Percentiles rank a stretch among this genome's conserved stretches.
Conservation (phyloP, 2,113 vertebrate genomes). For the Pedionomus torquatus region DNA sequence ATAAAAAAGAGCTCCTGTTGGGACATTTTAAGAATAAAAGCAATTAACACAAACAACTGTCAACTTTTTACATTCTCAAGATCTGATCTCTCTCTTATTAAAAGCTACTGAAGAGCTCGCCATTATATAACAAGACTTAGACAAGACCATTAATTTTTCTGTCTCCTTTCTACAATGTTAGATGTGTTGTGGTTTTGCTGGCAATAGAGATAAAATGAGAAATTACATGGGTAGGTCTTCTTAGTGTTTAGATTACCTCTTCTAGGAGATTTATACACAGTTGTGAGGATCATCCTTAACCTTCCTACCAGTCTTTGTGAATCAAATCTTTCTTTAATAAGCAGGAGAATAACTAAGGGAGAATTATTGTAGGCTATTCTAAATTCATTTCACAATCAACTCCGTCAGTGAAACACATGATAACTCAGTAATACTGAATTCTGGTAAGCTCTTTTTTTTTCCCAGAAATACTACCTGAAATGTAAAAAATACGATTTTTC, state of each 20-base stretch:
- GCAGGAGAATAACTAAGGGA: neutral
- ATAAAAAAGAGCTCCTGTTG: neutral
- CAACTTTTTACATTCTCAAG: neutral
- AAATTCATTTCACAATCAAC: conserved; percentile 6
- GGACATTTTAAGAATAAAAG: neutral
- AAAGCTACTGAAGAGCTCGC: neutral
- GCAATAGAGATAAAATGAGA: neutral
- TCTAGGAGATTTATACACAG: neutral
- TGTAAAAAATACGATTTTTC: neutral
- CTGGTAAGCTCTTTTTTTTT: neutral
- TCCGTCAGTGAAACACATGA: neutral
- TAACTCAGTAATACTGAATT: conserved; percentile 37
- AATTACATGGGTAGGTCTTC: neutral
- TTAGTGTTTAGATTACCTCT: neutral
- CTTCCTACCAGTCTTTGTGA: neutral
- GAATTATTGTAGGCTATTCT: neutral
- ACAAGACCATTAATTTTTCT: neutral
- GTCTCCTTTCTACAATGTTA: neutral
- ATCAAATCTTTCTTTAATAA: neutral
- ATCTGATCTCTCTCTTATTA: neutral
- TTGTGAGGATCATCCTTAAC: neutral
- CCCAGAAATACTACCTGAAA: neutral
- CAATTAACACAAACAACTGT: conserved; percentile 7
- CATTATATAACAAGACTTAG: neutral
- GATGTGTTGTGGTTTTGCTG: neutral